A percentile compares a stretch with the other conserved stretches of the same genome.
Evolutionary conservation across 2,888 invertebrate genomes (phyloP).

Genomic region (Stegophylla sp.): DNA sequence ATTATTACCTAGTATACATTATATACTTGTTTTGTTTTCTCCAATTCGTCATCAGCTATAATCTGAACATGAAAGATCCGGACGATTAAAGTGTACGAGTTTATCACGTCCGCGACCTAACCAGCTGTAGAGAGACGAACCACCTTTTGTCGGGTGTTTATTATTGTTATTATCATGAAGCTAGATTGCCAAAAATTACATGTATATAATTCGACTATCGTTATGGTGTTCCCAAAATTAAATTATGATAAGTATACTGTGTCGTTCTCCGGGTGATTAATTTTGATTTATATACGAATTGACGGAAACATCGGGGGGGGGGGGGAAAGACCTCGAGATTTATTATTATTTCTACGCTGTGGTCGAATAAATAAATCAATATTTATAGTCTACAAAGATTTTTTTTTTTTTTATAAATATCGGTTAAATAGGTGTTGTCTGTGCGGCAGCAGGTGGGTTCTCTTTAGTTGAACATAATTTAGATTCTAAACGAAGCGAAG

Average conservation of each 20-base stretch:
- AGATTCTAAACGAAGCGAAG: no score
- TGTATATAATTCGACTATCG: slow-evolving; percentile 25
- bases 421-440: no score
- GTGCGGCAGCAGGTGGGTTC: no score
- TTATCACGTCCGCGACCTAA: slow-evolving; percentile 41
- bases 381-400: background rate
- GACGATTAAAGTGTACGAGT: slow-evolving; percentile 29
- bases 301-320: background rate
- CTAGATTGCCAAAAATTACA: slow-evolving; percentile 46
- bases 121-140: slow-evolving; percentile 30
- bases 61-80: slow-evolving; percentile 31
- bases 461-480: no score
- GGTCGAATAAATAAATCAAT: background rate
- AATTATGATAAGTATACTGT: background rate
- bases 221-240: background rate
- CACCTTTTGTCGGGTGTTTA: slow-evolving; percentile 35
- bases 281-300: slow-evolving; percentile 30
- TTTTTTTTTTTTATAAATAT: no score
- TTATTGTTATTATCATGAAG: slow-evolving; percentile 37
- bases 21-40: slow-evolving; percentile 17
- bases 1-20: background rate
- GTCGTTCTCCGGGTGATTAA: slow-evolving; percentile 21
- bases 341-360: background rate
- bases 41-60: slow-evolving; percentile 38
- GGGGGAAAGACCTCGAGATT: no score